phyloP scores from a whole-genome alignment of 2,888 invertebrate genomes.

The Dichetophora obliterata region DNA sequence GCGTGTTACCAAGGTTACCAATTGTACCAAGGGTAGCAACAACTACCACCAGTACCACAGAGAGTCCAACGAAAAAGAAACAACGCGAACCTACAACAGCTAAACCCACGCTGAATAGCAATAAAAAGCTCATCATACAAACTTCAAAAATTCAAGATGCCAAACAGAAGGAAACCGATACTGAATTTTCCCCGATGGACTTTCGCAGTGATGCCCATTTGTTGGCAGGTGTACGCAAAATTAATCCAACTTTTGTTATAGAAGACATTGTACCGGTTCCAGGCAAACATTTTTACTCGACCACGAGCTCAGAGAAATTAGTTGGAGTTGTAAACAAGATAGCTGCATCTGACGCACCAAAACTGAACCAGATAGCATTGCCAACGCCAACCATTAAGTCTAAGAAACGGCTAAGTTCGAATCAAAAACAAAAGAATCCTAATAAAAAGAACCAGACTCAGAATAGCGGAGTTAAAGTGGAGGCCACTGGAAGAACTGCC shows the following conservation, averaged over 20 bases:
- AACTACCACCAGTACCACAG: constrained; percentile 41
- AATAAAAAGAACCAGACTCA: constrained; percentile 29
- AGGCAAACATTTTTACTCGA: constrained; percentile 57
- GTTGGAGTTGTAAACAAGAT: background rate
- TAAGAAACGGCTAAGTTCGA: constrained; percentile 8
- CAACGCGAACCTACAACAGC: constrained; percentile 56
- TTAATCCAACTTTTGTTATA: constrained; percentile 64
- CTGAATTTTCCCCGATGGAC: constrained; percentile 43
- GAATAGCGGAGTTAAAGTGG: constrained; percentile 55
- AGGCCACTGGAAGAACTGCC: constrained; percentile 65
- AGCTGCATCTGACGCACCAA: background rate
- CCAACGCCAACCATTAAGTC: background rate
- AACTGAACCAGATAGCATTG: background rate
- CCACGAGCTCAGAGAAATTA: background rate
- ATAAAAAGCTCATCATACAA: constrained; percentile 43
- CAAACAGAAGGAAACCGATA: background rate
- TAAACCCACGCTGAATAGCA: constrained; percentile 41
- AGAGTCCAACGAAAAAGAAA: constrained; percentile 42
- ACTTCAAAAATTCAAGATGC: constrained; percentile 52
- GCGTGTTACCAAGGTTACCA: constrained; percentile 33
- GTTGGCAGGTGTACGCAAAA: constrained; percentile 60
- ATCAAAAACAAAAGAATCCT: constrained; percentile 47
- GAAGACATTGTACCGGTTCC: constrained; percentile 64
- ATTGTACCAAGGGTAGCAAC: constrained; percentile 32
- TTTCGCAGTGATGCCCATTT: constrained; percentile 58